Conservation (phyloP, 2,888 invertebrate genomes). For the Pyrrhia umbra region DNA sequence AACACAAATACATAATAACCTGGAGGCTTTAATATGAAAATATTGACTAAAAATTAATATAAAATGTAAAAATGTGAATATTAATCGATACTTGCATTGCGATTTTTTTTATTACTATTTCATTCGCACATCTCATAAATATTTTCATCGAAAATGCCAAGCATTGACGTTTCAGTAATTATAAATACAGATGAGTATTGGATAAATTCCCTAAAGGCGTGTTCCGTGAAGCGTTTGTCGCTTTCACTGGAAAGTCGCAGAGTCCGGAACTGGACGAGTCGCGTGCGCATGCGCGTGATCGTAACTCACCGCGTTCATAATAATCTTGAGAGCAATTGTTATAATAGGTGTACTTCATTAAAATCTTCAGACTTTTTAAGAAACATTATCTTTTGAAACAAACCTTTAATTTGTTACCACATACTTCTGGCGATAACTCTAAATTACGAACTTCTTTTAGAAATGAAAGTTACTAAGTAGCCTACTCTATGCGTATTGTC, state of each 20-base stretch:
- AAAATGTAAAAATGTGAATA: too few species aligned
- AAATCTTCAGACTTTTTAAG: background rate
- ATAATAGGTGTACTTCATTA: conserved; percentile 21
- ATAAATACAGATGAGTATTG: conserved; percentile 33
- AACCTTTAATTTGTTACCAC: background rate
- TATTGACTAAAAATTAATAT: too few species aligned
- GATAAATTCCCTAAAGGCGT: conserved; percentile 69
- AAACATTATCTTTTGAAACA: background rate
- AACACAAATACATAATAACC: too few species aligned
- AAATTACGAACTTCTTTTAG: too few species aligned
- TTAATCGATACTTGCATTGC: too few species aligned
- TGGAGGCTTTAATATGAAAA: too few species aligned
- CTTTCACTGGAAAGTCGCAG: conserved; percentile 86
- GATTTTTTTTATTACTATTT: background rate
- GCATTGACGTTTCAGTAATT: conserved; percentile 1
- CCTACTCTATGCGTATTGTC: too few species aligned
- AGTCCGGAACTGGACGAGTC: conserved; percentile 76
- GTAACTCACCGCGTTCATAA: conserved; percentile 44
- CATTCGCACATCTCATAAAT: background rate
- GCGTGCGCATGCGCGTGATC: conserved; percentile 59
- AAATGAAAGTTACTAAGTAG: too few species aligned
- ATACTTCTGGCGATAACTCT: too few species aligned
- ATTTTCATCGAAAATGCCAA: background rate
- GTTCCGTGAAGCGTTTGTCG: conserved; percentile 74
- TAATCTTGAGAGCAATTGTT: conserved; percentile 36